These are phyloP conservation scores for Corythornis madagascariensis DNA, from an alignment of 2,113 vertebrate genomes.

Conservation along the genomic window DNA sequence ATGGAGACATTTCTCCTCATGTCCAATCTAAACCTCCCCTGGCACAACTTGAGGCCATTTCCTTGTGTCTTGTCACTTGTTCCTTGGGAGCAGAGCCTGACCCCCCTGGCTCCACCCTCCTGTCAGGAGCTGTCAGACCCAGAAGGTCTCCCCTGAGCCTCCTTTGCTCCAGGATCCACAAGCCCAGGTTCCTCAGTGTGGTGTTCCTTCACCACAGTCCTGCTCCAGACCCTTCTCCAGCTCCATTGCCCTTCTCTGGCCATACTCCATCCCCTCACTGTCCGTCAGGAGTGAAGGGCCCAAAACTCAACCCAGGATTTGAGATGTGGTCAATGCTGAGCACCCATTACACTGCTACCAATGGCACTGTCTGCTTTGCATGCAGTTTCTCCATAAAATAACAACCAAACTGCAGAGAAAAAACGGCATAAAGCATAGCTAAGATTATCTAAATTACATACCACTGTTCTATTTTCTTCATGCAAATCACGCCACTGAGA, in stretches of 20 bases:
- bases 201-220: too few relatives aligned
- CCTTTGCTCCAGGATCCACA: too few relatives aligned
- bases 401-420: background rate
- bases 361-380: background rate
- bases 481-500: background rate
- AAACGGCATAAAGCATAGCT: background rate
- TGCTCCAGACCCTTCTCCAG: too few relatives aligned
- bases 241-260: background rate
- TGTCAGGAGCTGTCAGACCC: too few relatives aligned
- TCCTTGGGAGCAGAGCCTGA: too few relatives aligned
- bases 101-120: too few relatives aligned
- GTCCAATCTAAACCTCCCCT: too few relatives aligned
- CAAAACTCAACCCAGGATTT: background rate
- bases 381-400: background rate
- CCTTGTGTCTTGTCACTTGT: too few relatives aligned
- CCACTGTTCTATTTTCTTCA: background rate
- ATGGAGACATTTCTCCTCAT: too few relatives aligned
- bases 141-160: too few relatives aligned
- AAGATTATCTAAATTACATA: background rate
- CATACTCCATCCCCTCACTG: background rate
- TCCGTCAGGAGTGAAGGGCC: background rate
- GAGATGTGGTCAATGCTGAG: background rate
- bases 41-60: too few relatives aligned
- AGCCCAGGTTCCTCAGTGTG: too few relatives aligned
- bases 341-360: rapidly evolving